phyloP scores from a whole-genome alignment of 2,113 vertebrate genomes.

The Oryzias celebensis region DNA sequence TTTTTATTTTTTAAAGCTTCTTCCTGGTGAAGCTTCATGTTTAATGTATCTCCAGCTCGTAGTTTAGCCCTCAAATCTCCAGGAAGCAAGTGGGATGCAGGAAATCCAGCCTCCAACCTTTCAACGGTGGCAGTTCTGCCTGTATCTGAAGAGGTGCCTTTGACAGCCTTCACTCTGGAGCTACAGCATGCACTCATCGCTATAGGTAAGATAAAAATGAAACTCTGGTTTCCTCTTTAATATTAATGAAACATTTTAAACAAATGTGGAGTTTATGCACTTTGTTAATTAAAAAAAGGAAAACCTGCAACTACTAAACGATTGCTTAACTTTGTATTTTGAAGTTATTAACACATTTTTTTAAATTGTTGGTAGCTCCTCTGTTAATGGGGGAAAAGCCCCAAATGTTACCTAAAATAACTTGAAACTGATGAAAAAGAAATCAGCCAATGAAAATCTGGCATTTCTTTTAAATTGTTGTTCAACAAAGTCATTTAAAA shows the following conservation, averaged over 20 bases:
- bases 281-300: neutral
- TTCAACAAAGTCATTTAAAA: neutral
- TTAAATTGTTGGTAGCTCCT: too few species aligned
- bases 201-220: conserved; percentile 76
- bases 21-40: neutral
- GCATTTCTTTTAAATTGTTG: neutral
- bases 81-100: conserved; percentile 87
- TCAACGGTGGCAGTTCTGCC: conserved; percentile 91
- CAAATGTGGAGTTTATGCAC: neutral
- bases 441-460: too few species aligned
- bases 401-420: too few species aligned
- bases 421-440: too few species aligned
- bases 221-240: neutral
- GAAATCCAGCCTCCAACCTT: conserved; percentile 88
- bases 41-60: conserved; percentile 73
- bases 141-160: conserved; percentile 90
- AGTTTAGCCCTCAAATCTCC: conserved; percentile 80
- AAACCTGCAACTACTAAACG: too few species aligned
- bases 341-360: too few species aligned
- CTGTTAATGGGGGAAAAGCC: too few species aligned
- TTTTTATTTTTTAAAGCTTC: neutral
- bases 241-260: too few species aligned
- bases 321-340: too few species aligned
- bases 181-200: conserved; percentile 88
- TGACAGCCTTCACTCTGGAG: conserved; percentile 90